A percentile compares a stretch with the other conserved stretches of the same genome.
Conservation (phyloP, 2,113 vertebrate genomes). For the Podarcis muralis region DNA sequence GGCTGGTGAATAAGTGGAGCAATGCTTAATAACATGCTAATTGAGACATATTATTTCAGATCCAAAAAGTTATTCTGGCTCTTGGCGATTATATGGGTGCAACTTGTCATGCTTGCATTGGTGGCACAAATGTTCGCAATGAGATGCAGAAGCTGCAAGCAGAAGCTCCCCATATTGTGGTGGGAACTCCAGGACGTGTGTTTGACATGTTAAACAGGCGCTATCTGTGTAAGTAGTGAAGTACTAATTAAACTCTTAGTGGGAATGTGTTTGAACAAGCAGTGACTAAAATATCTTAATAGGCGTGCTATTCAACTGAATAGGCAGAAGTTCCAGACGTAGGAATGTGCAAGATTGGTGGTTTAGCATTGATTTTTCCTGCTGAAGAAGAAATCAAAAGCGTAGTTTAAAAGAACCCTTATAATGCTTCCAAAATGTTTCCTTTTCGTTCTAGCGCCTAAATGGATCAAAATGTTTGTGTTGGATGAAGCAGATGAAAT, state of each 20-base stretch:
- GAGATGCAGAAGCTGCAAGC: slow-evolving; percentile 91
- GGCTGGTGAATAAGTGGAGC: no score
- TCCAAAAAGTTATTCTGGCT: slow-evolving; percentile 89
- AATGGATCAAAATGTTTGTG: slow-evolving; percentile 99
- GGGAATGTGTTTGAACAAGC: background rate
- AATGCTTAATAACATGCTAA: background rate
- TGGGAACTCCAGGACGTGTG: slow-evolving; percentile 88
- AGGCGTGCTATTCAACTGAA: background rate
- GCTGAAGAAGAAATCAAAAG: background rate
- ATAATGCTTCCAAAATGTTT: rapidly evolving
- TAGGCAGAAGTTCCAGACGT: background rate
- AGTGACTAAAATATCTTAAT: background rate
- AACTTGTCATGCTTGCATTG: slow-evolving; percentile 89
- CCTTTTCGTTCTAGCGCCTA: slow-evolving; percentile 79
- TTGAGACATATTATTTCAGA: slow-evolving; percentile 67
- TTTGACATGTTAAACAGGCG: slow-evolving; percentile 90
- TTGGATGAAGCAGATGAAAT: slow-evolving; percentile 99
- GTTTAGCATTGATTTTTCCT: background rate
- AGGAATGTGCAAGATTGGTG: background rate
- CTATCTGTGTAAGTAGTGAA: slow-evolving; percentile 83
- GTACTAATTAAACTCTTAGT: background rate
- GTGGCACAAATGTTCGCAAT: slow-evolving; percentile 89
- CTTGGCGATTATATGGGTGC: slow-evolving; percentile 92
- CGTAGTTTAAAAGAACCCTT: background rate
- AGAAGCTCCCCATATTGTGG: slow-evolving; percentile 88